Conservation (phyloP, 2,888 invertebrate genomes). For the Labia minor region DNA sequence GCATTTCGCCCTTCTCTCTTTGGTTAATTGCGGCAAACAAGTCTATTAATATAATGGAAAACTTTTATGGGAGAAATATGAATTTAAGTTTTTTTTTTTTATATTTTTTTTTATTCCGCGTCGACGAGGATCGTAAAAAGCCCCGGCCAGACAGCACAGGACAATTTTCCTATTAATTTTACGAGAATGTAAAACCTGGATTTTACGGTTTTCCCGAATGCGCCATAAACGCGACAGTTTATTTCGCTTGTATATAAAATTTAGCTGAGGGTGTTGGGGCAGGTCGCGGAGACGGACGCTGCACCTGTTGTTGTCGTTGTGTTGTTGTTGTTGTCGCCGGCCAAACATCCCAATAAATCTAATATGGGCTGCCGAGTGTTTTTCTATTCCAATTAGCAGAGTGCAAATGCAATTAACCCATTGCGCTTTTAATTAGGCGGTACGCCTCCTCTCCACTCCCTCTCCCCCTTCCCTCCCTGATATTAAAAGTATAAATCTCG, state of each 20-base stretch:
- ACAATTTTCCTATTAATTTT: slow-evolving; percentile 29
- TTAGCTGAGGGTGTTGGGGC: slow-evolving; percentile 14
- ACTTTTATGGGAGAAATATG: too few relatives aligned
- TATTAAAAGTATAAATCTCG: slow-evolving; percentile 3
- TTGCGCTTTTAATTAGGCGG: not conserved
- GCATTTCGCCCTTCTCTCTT: too few relatives aligned
- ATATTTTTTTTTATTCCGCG: too few relatives aligned
- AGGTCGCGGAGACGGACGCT: slow-evolving; percentile 3
- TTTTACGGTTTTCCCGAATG: slow-evolving; percentile 26
- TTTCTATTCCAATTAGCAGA: not conserved
- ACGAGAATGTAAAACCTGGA: slow-evolving; percentile 27
- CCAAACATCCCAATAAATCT: not conserved
- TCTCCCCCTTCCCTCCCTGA: not conserved
- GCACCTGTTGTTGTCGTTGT: slow-evolving; percentile 13
- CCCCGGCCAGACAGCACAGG: slow-evolving; percentile 18
- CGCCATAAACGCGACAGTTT: slow-evolving; percentile 25
- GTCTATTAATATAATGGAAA: too few relatives aligned
- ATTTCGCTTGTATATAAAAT: slow-evolving; percentile 20
- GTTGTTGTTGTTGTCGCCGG: slow-evolving; percentile 13
- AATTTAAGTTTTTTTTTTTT: too few relatives aligned
- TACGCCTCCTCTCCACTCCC: too few relatives aligned
- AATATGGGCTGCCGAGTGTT: not conserved
- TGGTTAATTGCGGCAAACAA: too few relatives aligned
- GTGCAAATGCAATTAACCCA: not conserved
- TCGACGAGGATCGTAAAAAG: not conserved